phyloP scores from a whole-genome alignment of 2,888 invertebrate genomes.

The Ferdinandea cuprea region DNA sequence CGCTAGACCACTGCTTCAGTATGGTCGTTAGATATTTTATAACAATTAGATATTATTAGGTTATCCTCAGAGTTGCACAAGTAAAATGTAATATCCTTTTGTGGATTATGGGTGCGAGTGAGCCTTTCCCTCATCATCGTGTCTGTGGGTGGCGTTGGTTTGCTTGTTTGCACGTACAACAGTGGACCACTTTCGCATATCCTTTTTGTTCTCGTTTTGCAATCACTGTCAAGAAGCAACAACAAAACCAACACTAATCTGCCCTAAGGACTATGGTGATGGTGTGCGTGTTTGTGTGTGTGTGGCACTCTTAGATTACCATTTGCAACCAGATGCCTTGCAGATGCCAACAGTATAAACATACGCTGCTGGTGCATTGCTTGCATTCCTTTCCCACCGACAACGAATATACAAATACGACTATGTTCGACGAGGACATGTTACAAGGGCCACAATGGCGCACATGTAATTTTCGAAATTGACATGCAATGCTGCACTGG shows the following conservation, averaged over 20 bases:
- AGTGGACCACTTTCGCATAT: conserved; percentile 31
- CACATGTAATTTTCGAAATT: conserved; percentile 73
- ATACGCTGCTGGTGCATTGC: conserved; percentile 12
- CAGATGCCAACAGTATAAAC: background rate
- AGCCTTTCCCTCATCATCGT: conserved; percentile 39
- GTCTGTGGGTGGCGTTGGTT: conserved; percentile 15
- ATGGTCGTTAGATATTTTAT: conserved; percentile 48
- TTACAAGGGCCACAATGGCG: conserved; percentile 71
- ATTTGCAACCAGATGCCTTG: conserved; percentile 57
- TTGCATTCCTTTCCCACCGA: background rate
- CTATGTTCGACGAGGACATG: conserved; percentile 24
- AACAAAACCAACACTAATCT: conserved; percentile 29
- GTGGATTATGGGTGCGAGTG: conserved; percentile 19
- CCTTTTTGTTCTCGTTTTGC: conserved; percentile 2
- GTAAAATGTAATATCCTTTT: conserved; percentile 62
- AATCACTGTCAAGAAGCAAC: conserved; percentile 33
- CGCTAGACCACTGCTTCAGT: background rate
- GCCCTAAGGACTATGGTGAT: background rate
- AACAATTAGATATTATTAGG: conserved; percentile 71
- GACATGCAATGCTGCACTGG: conserved; percentile 70
- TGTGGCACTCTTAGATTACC: conserved; percentile 56
- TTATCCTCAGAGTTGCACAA: conserved; percentile 58
- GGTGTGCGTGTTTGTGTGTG: background rate
- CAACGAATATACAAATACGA: background rate
- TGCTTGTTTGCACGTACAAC: conserved; percentile 30